phyloP scores from a whole-genome alignment of 2,888 invertebrate species.

The Drosophila pseudotakahashii region DNA sequence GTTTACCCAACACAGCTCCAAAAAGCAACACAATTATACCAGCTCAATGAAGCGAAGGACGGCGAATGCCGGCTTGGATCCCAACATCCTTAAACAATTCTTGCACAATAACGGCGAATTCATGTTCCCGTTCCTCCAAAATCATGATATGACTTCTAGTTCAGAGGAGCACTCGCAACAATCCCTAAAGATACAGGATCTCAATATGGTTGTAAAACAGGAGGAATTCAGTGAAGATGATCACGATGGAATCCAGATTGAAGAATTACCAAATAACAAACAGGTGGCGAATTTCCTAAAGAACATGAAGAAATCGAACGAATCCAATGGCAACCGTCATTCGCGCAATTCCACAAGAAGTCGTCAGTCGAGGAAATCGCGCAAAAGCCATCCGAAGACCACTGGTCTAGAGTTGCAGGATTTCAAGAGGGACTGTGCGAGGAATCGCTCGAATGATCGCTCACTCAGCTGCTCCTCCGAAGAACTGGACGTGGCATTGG shows the following conservation, averaged over 20 bases:
- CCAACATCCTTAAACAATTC: conserved; percentile 81
- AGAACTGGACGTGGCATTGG: conserved; percentile 84
- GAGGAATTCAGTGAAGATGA: conserved; percentile 76
- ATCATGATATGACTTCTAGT: conserved; percentile 83
- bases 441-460: conserved; percentile 46
- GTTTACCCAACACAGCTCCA: conserved; percentile 80
- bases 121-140: conserved; percentile 83
- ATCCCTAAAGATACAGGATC: conserved; percentile 83
- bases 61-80: conserved; percentile 81
- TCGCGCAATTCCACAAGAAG: conserved; percentile 83
- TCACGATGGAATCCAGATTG: conserved; percentile 66
- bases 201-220: conserved; percentile 83
- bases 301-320: conserved; percentile 77
- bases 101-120: conserved; percentile 83
- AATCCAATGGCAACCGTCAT: conserved; percentile 76
- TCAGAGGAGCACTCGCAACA: conserved; percentile 83
- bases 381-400: conserved; percentile 50
- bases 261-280: conserved; percentile 67
- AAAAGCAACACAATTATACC: conserved; percentile 62
- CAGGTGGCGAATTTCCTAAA: conserved; percentile 76
- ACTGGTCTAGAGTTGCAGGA: conserved; percentile 40
- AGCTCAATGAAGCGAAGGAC: conserved; percentile 77
- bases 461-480: conserved; percentile 84
- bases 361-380: conserved; percentile 75
- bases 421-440: conserved; percentile 73